Evolutionary conservation across 2,113 vertebrate genomes (phyloP).

Genomic region (Ceyx melanurus): DNA sequence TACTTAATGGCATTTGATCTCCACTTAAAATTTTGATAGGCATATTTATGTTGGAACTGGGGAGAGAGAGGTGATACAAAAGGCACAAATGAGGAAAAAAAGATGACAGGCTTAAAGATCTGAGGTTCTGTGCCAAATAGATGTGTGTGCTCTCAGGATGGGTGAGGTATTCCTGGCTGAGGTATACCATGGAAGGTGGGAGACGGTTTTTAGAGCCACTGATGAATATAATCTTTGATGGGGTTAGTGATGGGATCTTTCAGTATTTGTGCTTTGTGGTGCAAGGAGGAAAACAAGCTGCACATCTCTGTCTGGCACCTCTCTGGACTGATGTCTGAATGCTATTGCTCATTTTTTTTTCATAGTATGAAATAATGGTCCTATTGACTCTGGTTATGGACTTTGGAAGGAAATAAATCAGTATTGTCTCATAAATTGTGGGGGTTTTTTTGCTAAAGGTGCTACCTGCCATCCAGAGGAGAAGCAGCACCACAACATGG

Average conservation of each 20-base stretch:
- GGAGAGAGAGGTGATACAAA: background rate
- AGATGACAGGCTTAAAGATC: background rate
- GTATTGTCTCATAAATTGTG: background rate
- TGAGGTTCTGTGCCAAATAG: background rate
- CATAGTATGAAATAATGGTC: background rate
- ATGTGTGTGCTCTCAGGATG: background rate
- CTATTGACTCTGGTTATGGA: background rate
- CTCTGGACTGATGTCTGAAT: background rate
- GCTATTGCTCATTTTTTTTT: background rate
- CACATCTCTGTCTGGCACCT: background rate
- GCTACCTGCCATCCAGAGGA: background rate
- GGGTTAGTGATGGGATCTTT: background rate
- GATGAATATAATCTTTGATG: background rate
- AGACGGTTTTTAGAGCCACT: background rate
- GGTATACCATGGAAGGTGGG: fast-evolving
- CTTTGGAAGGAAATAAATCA: background rate
- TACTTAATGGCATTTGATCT: background rate
- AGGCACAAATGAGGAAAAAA: background rate
- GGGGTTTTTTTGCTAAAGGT: background rate
- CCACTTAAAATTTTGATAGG: background rate
- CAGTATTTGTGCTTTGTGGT: background rate
- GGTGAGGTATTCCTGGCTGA: background rate
- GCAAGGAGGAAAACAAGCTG: background rate
- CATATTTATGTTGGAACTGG: background rate
- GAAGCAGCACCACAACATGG: background rate